Conservation (phyloP, 2,888 invertebrate species). For the Mesorhabditis belari region DNA sequence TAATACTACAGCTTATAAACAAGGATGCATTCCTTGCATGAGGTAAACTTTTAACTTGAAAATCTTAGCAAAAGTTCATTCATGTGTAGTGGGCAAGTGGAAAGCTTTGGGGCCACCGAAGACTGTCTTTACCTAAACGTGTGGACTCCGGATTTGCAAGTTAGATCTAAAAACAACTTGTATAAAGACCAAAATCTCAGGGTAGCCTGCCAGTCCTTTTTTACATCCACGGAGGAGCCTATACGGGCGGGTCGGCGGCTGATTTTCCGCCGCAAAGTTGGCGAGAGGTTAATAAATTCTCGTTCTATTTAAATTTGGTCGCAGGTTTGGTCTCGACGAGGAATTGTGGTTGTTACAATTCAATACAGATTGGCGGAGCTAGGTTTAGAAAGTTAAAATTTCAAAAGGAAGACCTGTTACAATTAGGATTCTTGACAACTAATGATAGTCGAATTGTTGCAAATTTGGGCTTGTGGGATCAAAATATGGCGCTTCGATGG, state of each 20-base stretch:
- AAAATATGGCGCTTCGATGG: neutral
- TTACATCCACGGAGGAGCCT: neutral
- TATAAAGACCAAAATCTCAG: neutral
- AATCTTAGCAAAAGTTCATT: no score
- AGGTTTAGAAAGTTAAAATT: no score
- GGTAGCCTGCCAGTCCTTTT: neutral
- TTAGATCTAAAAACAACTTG: neutral
- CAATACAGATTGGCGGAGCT: neutral
- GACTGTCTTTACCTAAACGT: neutral
- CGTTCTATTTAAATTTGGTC: neutral
- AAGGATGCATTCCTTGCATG: no score
- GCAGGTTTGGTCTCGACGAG: neutral
- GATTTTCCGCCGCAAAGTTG: neutral
- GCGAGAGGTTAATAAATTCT: neutral
- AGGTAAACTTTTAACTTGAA: no score
- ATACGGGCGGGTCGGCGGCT: neutral
- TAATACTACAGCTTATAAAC: no score
- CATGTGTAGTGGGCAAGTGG: neutral
- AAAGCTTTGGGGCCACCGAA: neutral
- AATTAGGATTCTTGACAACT: neutral
- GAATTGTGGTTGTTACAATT: neutral
- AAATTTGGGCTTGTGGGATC: neutral
- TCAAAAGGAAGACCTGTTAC: no score
- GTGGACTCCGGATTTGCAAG: neutral
- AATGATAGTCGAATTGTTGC: neutral